A percentile compares a stretch with the other conserved stretches of the same genome.
Conservation (phyloP, 64 coral and sea anemone species). For the Porites australiensis region DNA sequence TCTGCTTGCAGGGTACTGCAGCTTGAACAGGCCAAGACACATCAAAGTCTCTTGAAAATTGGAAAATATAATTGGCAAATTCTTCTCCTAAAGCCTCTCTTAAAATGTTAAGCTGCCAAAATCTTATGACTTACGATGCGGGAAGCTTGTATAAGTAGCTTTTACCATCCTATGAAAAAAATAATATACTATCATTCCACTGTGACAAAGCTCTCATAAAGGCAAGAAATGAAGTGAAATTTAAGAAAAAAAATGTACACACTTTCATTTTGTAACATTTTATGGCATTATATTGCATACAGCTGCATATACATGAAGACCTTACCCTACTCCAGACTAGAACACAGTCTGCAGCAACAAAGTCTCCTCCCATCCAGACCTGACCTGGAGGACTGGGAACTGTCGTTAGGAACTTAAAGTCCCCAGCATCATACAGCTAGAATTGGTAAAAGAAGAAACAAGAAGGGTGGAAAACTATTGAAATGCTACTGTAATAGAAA, state of each 20-base stretch:
- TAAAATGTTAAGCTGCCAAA: background rate
- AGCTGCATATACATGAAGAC: background rate
- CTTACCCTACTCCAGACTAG: constrained; percentile 89
- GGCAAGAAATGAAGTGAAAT: no score
- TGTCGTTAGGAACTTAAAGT: constrained; percentile 94
- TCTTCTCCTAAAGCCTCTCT: no score
- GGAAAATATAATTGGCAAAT: no score
- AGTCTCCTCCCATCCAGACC: constrained; percentile 87
- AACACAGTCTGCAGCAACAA: constrained; percentile 91
- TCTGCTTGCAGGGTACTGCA: no score
- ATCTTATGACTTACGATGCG: constrained; percentile 31
- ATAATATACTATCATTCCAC: background rate
- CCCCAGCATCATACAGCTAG: constrained; percentile 92
- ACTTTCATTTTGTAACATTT: no score
- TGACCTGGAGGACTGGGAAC: constrained; percentile 74
- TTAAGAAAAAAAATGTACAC: no score
- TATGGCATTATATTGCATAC: no score
- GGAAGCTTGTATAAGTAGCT: constrained; percentile 76
- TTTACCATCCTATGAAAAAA: constrained; percentile 48
- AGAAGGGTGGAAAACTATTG: background rate
- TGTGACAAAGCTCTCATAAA: no score
- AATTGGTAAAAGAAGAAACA: background rate
- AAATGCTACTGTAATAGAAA: background rate
- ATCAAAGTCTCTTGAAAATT: no score
- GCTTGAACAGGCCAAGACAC: no score